Base-by-base conservation (phyloP, 2,797 vertebrate species). In the Neosalanx taihuensis region DNA sequence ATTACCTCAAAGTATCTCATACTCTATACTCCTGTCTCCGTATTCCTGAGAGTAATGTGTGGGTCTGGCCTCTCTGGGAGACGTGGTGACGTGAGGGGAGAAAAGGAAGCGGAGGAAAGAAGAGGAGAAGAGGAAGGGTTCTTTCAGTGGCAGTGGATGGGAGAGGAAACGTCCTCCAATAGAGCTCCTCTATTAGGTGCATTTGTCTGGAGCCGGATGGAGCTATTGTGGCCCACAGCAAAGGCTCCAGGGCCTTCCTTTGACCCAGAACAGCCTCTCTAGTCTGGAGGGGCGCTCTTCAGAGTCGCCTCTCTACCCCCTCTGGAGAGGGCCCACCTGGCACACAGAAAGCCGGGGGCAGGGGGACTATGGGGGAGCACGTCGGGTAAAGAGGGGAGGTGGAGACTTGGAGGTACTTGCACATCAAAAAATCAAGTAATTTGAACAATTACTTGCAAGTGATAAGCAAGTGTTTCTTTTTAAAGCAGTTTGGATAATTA, bases 201-300 rank as follows among this genome's bases (percentile, higher is more conserved):
- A 83, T 85, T 84, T 84, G 83, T 82, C 79, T 78, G 75, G 64
- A 82, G 80, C 79, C 74, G 56, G 86, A 82, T 87, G 75, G 77
- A 79, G 72, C 76, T 75, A 76, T 88, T 88, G 78, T 85, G 68
- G 17, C 23, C 26, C 7, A 41, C 23, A 61, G 72, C 67, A 76
- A 72, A 64, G 37, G 18, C 69, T 59, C 64, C 67, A 75, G 70
- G 67, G 23, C 51, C 67, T 59, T 83, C 70, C 76, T 79, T 76
- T 84, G 68, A 79, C 75, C 64, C n/a, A 72, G 73, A 70, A 83
- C 73, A 77, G 30, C 6, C 76, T 79, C 71, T 76, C 73, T 73
- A 74, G 69, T 63, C 67, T 85, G 73, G 72, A 90, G 81, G 81
- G 78, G 79, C 70, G 77, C 75, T 57, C 67, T 73, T 31, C 18